Evolutionary conservation across 2,797 vertebrate genomes (phyloP), one percentile per base, ranked within the genome.

Genomic region (Xenops minutus): DNA sequence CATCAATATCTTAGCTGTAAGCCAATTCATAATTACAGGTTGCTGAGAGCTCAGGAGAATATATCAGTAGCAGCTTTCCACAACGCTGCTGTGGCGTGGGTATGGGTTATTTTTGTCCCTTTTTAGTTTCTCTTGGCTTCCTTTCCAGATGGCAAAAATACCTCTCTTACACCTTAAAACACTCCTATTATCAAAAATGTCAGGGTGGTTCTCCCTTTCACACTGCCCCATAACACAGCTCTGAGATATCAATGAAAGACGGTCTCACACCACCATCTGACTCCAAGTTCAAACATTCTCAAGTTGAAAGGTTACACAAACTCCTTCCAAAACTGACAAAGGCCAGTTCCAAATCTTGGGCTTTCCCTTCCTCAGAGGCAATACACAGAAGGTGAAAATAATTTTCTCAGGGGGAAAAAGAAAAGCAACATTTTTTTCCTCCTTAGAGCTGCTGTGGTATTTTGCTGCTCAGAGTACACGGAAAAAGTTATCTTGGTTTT

Each of bases 11-110:
- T 64, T 90, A 86, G 85, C 66, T 74, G 59, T 66, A 88, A 92
- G 86, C 78, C 80, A 96, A 74, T 92, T 88, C 72, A 62, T 73
- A 96, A 95, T 95, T 95, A 85, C 85, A 93, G 81, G 89, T 87
- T 93, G 92, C 66, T 75, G 93, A 94, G 79, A 84, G 79, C 89
- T 86, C 5, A 5, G 52, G 55, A 95, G 88, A 91, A 89, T 32
- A 8, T 8, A 84, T 62, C 91, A 80, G 77, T 19, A 79, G 73
- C 58, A 75, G 88, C 34, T 79, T 87, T 94, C 74, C 82, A 43
- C 61, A 94, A 74, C 52, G 82, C 73, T 84, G 48, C 88, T 58
- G 46, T 19, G 37, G 34, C 2, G 1, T 54, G 48, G 54, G 79
- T 79, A 87, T 3, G 9, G 36, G 13, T 84, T 81, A 71, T 81